Evolutionary conservation across 2,797 vertebrate species (phyloP), one percentile per base, ranked within the genome.

Genomic region (Tokudaia muenninki): DNA sequence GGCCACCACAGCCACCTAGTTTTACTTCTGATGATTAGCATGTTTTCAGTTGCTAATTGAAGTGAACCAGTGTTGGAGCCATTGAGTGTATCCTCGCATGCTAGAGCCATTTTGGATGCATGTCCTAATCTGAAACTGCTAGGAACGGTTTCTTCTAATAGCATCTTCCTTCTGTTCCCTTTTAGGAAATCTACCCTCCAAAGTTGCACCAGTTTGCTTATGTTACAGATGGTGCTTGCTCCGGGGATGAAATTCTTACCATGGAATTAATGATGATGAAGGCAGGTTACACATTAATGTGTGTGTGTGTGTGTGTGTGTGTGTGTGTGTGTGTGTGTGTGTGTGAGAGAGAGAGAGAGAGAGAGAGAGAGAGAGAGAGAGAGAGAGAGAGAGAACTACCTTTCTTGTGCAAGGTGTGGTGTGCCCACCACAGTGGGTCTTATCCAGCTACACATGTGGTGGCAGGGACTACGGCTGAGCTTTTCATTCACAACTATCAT

Each of bases 221-320:
- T 0, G 99, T 99, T 80, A 99, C 99, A 37, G 99, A 99, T 41
- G 99, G 99, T 65, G 99, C 99, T 93, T 99, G 99, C 98, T 99
- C 99, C 2, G 99, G 99, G 97, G 99, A 99, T 21, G 99, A 99
- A 97, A 99, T 99, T 95, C 98, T 99, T 81, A 99, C 97, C 82
- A 99, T 99, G 99, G 99, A 99, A 97, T 98, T 99, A 93, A 99
- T 99, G 78, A 99, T 99, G 95, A 99, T 99, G 99, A 99, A 99
- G 99, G 99, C 99, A 98, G 47, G 94, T 81, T 92, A 70, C 91
- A 74, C 91, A 88, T 95, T 81, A 29, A 24, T 37, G 2, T 37
- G 4, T 24, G 5, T 65, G 17, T 47, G 0, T 72, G 9, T 74
- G 19, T 74, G n/a, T 74, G 37, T 74, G 72, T 74, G 72, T 77